Base-by-base conservation (phyloP, 2,113 vertebrate species). In the Riparia riparia region DNA sequence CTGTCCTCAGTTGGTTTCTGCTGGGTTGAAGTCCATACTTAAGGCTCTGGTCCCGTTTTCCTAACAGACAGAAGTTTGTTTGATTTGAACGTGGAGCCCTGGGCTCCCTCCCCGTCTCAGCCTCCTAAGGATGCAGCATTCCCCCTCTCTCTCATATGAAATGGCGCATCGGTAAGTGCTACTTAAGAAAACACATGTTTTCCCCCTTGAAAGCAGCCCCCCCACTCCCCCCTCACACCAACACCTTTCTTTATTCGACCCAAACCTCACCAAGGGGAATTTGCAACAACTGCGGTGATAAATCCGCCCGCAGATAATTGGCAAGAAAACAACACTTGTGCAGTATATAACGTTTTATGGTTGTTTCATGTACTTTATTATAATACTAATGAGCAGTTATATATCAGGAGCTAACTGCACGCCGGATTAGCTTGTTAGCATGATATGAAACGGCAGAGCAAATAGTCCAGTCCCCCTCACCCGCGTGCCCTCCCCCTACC, bases 271-370 rank as follows among this genome's bases (percentile, higher is more conserved):
- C 98, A 97, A 98, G 97, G 98, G 98, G 98, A 98, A 98, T 98
- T 98, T 97, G 98, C 98, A 98, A 98, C 98, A 98, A 98, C 98
- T 98, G 98, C 93, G 98, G 98, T 99, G 98, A 99, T 99, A 99
- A 99, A 99, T 99, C 98, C 98, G 98, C 98, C 98, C 98, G 97
- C 98, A 99, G 98, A 99, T 99, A 99, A 99, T 99, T 99, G 98
- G 98, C 98, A 98, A 98, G 98, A 99, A 99, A 99, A 99, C 99
- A 99, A 99, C 98, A 99, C 98, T 99, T 99, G 98, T 98, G 98
- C 98, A 99, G 99, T 99, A 99, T 99, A 99, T 99, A 99, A 99
- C 98, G 98, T 99, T 99, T 99, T 99, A 99, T 99, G 98, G 98
- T 98, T 99, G 98, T 99, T 99, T 99, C 99, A 99, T 99, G 99